phyloP scores from a whole-genome alignment of 2,113 vertebrate genomes.

The Cinclus cinclus region DNA sequence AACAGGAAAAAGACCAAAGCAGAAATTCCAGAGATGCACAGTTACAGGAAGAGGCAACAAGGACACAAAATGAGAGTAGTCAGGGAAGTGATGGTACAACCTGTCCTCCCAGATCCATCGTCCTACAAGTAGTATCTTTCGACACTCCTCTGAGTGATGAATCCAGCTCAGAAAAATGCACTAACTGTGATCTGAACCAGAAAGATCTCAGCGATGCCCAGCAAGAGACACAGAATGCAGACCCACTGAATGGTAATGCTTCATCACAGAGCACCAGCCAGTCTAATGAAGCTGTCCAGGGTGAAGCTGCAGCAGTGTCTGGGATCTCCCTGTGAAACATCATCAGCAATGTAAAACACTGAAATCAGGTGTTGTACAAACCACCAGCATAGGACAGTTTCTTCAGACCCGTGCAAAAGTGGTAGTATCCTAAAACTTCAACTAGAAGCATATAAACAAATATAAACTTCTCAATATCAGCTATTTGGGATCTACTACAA shows the following conservation, averaged over 20 bases:
- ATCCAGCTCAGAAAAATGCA: conserved; percentile 6
- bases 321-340: conserved; percentile 3
- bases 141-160: conserved; percentile 39
- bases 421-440: background rate
- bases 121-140: conserved; percentile 41
- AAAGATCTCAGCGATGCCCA: conserved; percentile 12
- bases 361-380: background rate
- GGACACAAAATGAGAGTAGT: conserved; percentile 46
- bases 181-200: conserved; percentile 27
- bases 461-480: background rate
- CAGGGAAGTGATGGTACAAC: conserved; percentile 20
- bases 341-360: background rate
- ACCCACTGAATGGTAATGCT: conserved; percentile 24
- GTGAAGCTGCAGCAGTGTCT: background rate
- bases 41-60: conserved; percentile 31
- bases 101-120: conserved; percentile 40
- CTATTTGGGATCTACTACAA: background rate
- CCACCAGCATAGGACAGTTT: background rate
- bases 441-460: conserved; percentile 4
- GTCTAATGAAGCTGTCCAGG: background rate
- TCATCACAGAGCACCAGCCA: conserved; percentile 18
- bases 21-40: conserved; percentile 32
- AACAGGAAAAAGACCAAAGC: conserved; percentile 50
- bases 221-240: conserved; percentile 33
- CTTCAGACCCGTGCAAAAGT: background rate